These are phyloP conservation scores for Hippoglossus stenolepis DNA, from an alignment of 2,113 vertebrate species.

Conservation along the genomic window DNA sequence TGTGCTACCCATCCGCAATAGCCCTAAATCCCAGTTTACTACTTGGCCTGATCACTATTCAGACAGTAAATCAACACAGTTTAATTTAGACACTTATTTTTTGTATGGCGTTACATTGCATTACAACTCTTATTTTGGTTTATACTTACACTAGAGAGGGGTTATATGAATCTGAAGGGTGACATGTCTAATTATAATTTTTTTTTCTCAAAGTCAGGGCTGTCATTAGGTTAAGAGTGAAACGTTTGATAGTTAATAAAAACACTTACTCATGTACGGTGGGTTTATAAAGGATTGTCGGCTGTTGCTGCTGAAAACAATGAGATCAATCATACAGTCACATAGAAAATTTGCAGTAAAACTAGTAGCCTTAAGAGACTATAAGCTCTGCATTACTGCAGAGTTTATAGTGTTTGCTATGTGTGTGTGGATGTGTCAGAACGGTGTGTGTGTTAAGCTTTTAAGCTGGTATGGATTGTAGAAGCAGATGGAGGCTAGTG, in stretches of 20 bases:
- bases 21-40: too few relatives aligned
- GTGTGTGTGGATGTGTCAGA: not conserved
- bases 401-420: not conserved
- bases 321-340: not conserved
- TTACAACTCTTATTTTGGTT: not conserved
- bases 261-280: too few relatives aligned
- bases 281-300: not conserved
- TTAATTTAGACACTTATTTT: too few relatives aligned
- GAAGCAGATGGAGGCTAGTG: not conserved
- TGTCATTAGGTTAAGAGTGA: too few relatives aligned
- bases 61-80: too few relatives aligned
- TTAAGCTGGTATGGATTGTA: slow-evolving; percentile 1
- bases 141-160: not conserved
- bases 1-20: too few relatives aligned
- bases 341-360: not conserved
- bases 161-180: too few relatives aligned
- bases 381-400: not conserved
- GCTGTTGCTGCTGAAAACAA: not conserved
- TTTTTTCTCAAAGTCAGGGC: too few relatives aligned
- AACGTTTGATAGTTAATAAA: too few relatives aligned
- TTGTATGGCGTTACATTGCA: not conserved
- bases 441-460: slow-evolving; percentile 6
- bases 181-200: too few relatives aligned
- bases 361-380: not conserved
- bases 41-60: too few relatives aligned